phyloP scores from a whole-genome alignment of 2,113 vertebrate genomes.

The Hippocampus guttulatus region DNA sequence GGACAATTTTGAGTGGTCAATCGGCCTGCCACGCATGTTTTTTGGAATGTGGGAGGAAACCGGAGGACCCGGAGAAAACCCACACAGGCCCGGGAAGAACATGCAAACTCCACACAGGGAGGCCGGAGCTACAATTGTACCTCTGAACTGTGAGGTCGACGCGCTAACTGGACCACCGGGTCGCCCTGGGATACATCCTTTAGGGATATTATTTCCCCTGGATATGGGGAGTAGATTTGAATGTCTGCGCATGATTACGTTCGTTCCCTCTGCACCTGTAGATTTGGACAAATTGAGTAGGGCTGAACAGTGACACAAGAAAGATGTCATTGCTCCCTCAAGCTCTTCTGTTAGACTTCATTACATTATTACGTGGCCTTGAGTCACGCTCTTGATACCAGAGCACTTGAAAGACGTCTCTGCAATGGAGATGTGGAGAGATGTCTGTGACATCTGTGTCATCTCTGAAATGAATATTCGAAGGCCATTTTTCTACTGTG shows the following conservation, averaged over 20 bases:
- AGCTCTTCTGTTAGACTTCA: constrained; percentile 33
- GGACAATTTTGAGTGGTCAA: too few species aligned
- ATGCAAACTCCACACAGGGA: too few species aligned
- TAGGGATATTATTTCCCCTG: constrained; percentile 15
- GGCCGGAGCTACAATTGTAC: too few species aligned
- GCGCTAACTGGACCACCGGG: too few species aligned
- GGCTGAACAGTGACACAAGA: constrained; percentile 41
- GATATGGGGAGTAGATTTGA: constrained; percentile 11
- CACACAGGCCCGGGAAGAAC: too few species aligned
- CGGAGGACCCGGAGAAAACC: too few species aligned
- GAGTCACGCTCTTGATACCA: constrained; percentile 55
- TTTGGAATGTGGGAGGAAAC: too few species aligned
- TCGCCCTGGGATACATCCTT: constrained; percentile 15
- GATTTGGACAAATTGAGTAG: constrained; percentile 19
- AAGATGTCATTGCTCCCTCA: constrained; percentile 57
- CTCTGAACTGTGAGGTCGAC: too few species aligned
- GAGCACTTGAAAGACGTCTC: constrained; percentile 61
- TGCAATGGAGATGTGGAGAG: constrained; percentile 17
- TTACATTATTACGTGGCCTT: constrained; percentile 48
- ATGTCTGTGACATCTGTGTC: constrained; percentile 23
- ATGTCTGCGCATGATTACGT: constrained; percentile 26
- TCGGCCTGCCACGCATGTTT: too few species aligned
- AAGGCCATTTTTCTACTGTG: not conserved
- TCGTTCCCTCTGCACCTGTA: constrained; percentile 43
- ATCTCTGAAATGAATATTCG: not conserved